phyloP scores from a whole-genome alignment of 2,888 invertebrate genomes.

The Tetragonula carbonaria region DNA sequence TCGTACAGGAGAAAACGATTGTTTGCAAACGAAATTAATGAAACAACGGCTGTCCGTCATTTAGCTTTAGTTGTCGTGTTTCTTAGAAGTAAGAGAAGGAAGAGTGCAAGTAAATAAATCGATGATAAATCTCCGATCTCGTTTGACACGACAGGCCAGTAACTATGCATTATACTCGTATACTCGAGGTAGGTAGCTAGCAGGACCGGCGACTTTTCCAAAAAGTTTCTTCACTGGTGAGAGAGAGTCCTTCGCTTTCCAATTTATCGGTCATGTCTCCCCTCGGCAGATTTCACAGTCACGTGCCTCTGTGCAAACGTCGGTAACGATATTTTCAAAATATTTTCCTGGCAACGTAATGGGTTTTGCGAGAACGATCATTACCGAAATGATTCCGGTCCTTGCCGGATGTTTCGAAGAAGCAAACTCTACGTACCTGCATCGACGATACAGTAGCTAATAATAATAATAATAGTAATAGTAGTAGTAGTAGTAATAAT shows the following conservation, averaged over 20 bases:
- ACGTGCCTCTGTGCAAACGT: neutral
- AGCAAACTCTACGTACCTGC: no score
- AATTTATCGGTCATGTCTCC: conserved; percentile 68
- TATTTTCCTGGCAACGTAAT: conserved; percentile 26
- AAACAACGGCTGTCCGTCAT: conserved; percentile 15
- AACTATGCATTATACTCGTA: no score
- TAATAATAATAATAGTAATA: no score
- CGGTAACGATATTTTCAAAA: conserved; percentile 16
- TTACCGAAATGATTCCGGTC: neutral
- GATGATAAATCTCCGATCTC: conserved; percentile 35
- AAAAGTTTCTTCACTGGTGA: neutral
- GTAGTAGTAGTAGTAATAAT: no score
- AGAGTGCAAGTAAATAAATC: conserved; percentile 13
- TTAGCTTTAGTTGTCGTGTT: no score
- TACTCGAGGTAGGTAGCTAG: no score
- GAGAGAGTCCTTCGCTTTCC: conserved; percentile 66
- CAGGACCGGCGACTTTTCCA: neutral
- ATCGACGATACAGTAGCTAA: no score
- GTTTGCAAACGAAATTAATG: conserved; percentile 55
- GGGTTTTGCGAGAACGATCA: conserved; percentile 44
- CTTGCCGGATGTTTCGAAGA: neutral
- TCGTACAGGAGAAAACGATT: conserved; percentile 13
- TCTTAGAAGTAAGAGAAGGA: neutral
- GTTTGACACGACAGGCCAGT: neutral
- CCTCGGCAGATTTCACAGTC: neutral